A percentile compares a stretch with the other conserved stretches of the same genome.
These are phyloP conservation scores for Pampusana beccarii DNA, from an alignment of 2,113 vertebrate genomes.

Conservation along the genomic window DNA sequence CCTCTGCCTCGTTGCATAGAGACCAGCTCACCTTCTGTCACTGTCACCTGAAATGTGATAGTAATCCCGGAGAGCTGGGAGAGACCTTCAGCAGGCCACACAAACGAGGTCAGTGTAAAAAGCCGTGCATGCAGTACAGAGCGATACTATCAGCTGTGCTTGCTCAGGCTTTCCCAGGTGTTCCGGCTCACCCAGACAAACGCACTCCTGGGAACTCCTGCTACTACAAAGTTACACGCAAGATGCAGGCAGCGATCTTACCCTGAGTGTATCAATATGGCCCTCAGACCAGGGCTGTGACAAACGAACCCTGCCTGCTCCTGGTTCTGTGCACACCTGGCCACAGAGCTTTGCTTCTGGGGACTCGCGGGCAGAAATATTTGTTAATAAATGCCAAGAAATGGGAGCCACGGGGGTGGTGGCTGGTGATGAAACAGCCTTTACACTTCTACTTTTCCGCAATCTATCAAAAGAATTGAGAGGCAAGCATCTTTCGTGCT, in stretches of 20 bases:
- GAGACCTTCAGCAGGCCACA: background rate
- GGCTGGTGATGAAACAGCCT: background rate
- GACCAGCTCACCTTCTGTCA: background rate
- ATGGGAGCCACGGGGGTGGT: background rate
- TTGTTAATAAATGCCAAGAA: background rate
- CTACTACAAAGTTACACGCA: fast-evolving
- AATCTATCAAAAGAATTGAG: background rate
- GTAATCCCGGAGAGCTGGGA: background rate
- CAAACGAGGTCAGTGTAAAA: background rate
- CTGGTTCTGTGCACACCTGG: background rate
- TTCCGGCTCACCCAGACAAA: background rate
- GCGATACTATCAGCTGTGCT: background rate
- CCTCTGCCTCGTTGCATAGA: background rate
- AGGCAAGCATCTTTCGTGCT: background rate
- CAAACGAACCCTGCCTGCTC: background rate
- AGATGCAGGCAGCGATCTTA: background rate
- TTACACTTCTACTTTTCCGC: background rate
- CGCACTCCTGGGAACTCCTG: background rate
- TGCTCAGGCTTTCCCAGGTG: background rate
- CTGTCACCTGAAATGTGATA: background rate
- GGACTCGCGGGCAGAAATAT: fast-evolving
- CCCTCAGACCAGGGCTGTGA: background rate
- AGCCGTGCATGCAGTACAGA: background rate
- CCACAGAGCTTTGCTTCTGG: background rate
- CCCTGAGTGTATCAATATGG: too few relatives aligned